phyloP scores from a whole-genome alignment of 2,888 invertebrate species.

The Criorhina ranunculi region DNA sequence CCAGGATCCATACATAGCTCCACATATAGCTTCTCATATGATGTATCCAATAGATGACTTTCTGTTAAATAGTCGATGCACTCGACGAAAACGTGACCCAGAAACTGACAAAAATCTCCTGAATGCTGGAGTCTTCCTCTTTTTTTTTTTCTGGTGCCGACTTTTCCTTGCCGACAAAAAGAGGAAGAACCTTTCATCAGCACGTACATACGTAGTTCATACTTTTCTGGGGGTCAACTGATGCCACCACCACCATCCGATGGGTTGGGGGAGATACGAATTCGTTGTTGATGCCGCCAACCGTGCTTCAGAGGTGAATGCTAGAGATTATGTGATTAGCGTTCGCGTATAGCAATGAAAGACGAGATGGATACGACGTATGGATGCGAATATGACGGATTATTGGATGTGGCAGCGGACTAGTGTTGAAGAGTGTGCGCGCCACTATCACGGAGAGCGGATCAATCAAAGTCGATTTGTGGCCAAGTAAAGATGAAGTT shows the following conservation, averaged over 20 bases:
- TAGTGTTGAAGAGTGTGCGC: constrained; percentile 26
- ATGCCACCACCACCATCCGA: constrained; percentile 39
- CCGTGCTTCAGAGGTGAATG: constrained; percentile 67
- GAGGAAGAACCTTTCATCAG: constrained; percentile 68
- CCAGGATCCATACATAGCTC: neutral
- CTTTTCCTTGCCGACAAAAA: constrained; percentile 57
- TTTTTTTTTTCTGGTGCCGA: too few relatives aligned
- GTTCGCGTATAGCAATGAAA: constrained; percentile 40
- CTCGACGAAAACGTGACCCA: constrained; percentile 69
- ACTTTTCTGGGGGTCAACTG: constrained; percentile 70
- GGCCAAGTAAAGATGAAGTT: constrained; percentile 17
- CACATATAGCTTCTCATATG: constrained; percentile 24
- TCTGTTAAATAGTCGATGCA: constrained; percentile 69
- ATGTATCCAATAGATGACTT: constrained; percentile 55
- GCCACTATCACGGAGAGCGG: constrained; percentile 72
- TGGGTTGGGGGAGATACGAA: constrained; percentile 57
- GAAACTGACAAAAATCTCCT: constrained; percentile 72
- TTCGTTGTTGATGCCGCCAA: constrained; percentile 35
- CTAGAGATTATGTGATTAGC: constrained; percentile 75
- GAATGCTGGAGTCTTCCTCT: too few relatives aligned
- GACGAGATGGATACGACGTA: constrained; percentile 26
- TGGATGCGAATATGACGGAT: constrained; percentile 70
- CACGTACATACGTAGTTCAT: constrained; percentile 56
- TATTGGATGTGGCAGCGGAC: constrained; percentile 49
- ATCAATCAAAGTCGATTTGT: constrained; percentile 67